Base-by-base conservation (phyloP, 1,140 invertebrate species). In the Apis dorsata region DNA sequence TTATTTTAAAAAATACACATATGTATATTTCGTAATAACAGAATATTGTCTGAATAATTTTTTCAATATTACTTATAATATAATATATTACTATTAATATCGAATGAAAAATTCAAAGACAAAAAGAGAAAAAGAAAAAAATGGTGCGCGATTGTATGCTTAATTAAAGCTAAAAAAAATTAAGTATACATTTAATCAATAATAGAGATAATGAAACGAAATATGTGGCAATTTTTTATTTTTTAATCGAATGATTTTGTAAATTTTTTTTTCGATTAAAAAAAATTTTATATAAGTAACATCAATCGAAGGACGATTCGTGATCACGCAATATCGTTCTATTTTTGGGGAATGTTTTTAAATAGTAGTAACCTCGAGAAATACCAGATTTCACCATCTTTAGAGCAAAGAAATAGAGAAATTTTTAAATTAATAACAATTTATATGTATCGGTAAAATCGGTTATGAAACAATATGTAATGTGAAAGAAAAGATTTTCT, bases 281-380 rank as follows among this genome's bases (percentile, higher is more conserved):
- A 68, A 68, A 65, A 44, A 9, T 66, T 69, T 62, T n/a, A n/a
- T 19, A 9, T 49, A 62, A 28, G 10, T 55, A 28, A 28, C 24
- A 17, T 24, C 44, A 53, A 28, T 60, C n/a, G 53, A 62, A 63
- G 34, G 11, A 28, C 62, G 17, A 28, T 34, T 72, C 51, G 28
- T n/a, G 70, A 69, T 76, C 49, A n/a, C 55, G 65, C 51, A 55
- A 65, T 65, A 68, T n/a, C 24, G 74, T 82, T 79, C 82, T 83
- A 83, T 83, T 83, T 83, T 73, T n/a, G 60, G 77, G 55, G 12
- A 73, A 57, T 66, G 72, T 71, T 66, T 83, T 84, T 72, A 75
- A 76, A 62, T 71, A n/a, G 57, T 44, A 44, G 17, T 51, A 80
- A 80, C 77, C 77, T 80, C 69, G 77, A 73, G 53, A 49, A 57